A percentile compares a stretch with the other conserved stretches of the same genome.
phyloP scores from a whole-genome alignment of 2,797 vertebrate species.

The Syndactyla subalaris region DNA sequence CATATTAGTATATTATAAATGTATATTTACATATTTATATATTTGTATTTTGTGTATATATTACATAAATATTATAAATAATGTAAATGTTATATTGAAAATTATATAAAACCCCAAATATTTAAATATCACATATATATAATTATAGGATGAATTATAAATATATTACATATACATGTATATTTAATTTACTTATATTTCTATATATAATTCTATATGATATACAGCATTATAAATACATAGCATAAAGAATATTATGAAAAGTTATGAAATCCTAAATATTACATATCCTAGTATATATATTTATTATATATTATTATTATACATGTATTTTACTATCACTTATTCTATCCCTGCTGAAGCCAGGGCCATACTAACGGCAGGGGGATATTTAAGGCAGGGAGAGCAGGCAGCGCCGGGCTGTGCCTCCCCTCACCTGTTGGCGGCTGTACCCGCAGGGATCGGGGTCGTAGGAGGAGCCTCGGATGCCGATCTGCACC shows the following conservation, averaged over 20 bases:
- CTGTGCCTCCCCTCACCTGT: slow-evolving; percentile 77
- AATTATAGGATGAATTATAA: not conserved
- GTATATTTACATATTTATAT: not conserved
- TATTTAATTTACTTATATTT: not conserved
- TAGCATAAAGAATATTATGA: not conserved
- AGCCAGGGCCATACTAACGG: not conserved
- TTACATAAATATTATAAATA: not conserved
- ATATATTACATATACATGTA: not conserved
- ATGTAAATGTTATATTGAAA: not conserved
- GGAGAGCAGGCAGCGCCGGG: rapidly evolving
- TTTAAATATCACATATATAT: not conserved
- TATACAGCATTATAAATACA: not conserved
- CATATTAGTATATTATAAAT: not conserved
- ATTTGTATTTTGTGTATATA: not conserved
- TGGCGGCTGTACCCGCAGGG: slow-evolving; percentile 82
- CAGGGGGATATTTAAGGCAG: rapidly evolving
- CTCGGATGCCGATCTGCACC: slow-evolving; percentile 91
- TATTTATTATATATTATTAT: not conserved
- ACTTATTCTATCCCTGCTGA: not conserved
- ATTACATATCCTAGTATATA: not conserved
- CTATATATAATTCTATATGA: not conserved
- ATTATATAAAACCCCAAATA: not conserved
- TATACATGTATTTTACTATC: not conserved
- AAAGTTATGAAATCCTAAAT: not conserved
- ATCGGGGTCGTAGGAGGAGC: slow-evolving; percentile 81